Conservation (phyloP, 2,113 vertebrate genomes). For the Polyodon spathula region DNA sequence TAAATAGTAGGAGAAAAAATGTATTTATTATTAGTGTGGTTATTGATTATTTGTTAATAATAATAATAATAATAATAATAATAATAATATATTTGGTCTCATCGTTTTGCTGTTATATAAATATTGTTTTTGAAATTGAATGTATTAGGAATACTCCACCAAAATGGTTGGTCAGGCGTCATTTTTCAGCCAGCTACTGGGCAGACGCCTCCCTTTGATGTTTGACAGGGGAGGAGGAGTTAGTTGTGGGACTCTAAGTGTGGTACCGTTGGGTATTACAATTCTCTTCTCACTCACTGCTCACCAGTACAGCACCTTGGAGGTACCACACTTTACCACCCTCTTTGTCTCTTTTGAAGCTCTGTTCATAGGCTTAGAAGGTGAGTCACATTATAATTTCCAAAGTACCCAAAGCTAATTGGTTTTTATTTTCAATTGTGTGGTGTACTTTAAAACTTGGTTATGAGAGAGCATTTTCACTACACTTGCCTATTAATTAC, state of each 20-base stretch:
- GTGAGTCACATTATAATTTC: background rate
- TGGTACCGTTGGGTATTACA: constrained; percentile 22
- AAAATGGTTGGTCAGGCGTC: background rate
- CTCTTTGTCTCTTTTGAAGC: constrained; percentile 36
- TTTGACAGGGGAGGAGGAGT: constrained; percentile 59
- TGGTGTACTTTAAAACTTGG: too few relatives aligned
- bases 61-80: too few relatives aligned
- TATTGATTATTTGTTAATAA: too few relatives aligned
- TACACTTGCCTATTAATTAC: too few relatives aligned
- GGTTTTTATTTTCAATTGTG: too few relatives aligned
- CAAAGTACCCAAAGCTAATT: too few relatives aligned
- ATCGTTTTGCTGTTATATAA: background rate
- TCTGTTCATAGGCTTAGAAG: constrained; percentile 20
- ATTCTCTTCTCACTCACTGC: constrained; percentile 48
- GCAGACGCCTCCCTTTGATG: constrained; percentile 34
- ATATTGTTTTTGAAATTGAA: constrained; percentile 22
- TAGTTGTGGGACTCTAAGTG: constrained; percentile 32
- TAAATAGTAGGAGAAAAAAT: too few relatives aligned
- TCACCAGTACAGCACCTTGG: constrained; percentile 39
- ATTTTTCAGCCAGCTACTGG: constrained; percentile 29
- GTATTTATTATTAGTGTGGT: too few relatives aligned
- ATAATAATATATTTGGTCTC: too few relatives aligned
- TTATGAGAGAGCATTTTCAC: too few relatives aligned
- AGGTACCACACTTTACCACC: constrained; percentile 45
- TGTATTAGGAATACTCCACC: constrained; percentile 2